Evolutionary conservation across 2,113 vertebrate species (phyloP).

Genomic region (Etheostoma spectabile): DNA sequence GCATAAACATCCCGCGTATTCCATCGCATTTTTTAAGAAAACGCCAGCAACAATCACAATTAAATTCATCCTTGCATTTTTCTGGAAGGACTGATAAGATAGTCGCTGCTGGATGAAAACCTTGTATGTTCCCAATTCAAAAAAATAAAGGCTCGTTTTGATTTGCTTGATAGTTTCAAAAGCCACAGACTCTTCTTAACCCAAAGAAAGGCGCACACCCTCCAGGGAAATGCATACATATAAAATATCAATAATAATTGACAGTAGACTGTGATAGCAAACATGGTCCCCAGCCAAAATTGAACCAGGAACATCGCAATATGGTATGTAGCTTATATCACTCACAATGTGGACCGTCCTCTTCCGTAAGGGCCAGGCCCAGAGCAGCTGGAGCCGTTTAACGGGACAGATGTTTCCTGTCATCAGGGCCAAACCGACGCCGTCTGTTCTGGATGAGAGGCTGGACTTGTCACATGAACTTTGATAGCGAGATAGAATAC

Average conservation of each 20-base stretch:
- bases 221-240: background rate
- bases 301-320: background rate
- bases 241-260: background rate
- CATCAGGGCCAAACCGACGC: background rate
- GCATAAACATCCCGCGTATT: no score
- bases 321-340: background rate
- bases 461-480: constrained; percentile 5
- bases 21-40: no score
- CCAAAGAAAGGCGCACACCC: background rate
- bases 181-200: background rate
- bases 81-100: no score
- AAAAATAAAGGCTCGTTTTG: background rate
- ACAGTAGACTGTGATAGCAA: background rate
- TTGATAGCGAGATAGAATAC: background rate
- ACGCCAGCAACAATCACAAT: no score
- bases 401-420: constrained; percentile 41
- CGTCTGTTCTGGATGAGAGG: background rate
- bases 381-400: background rate
- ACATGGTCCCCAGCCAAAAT: background rate
- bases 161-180: background rate
- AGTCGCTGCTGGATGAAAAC: background rate
- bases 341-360: background rate
- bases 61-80: no score
- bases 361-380: background rate
- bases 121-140: background rate